These are phyloP conservation scores for Erinaceus europaeus DNA, from an alignment of 2,113 vertebrate genomes.

Conservation along the genomic window DNA sequence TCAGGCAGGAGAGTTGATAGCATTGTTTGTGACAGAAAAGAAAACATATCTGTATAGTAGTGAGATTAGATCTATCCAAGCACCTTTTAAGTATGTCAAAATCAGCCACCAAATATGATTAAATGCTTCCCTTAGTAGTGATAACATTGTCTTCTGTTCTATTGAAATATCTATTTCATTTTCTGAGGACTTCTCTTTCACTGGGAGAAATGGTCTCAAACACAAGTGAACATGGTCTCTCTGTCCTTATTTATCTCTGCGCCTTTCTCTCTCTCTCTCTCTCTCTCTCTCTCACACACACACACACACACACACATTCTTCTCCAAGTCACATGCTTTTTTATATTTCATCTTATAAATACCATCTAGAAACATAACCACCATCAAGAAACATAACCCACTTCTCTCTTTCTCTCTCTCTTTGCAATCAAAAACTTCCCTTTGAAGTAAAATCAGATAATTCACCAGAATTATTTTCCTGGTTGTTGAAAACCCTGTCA, in stretches of 20 bases:
- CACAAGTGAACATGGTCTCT: not conserved
- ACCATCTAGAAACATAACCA: slow-evolving; percentile 45
- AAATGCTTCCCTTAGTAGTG: not conserved
- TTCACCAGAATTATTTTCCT: slow-evolving; percentile 36
- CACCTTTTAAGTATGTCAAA: slow-evolving; percentile 38
- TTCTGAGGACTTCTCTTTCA: slow-evolving; percentile 37
- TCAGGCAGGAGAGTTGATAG: not conserved
- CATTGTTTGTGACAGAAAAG: slow-evolving; percentile 44
- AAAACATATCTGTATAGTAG: not conserved
- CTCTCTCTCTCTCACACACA: not conserved
- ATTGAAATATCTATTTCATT: slow-evolving; percentile 54
- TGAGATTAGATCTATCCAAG: slow-evolving; percentile 24
- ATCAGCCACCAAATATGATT: slow-evolving; percentile 16
- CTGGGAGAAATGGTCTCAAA: not conserved
- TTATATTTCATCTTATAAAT: slow-evolving; percentile 60
- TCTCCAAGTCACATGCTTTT: not conserved
- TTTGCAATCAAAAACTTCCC: slow-evolving; percentile 63
- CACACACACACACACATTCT: not conserved
- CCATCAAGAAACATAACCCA: not conserved
- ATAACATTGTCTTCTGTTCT: slow-evolving; percentile 23
- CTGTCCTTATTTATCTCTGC: not conserved
- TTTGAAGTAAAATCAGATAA: slow-evolving; percentile 59
- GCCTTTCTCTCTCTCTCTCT: not conserved
- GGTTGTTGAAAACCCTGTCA: slow-evolving; percentile 63
- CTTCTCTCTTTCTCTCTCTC: slow-evolving; percentile 38